A percentile compares a stretch with the other conserved stretches of the same genome.
Evolutionary conservation across 2,888 invertebrate genomes (phyloP).

Genomic region (Protodeltote pygarga): DNA sequence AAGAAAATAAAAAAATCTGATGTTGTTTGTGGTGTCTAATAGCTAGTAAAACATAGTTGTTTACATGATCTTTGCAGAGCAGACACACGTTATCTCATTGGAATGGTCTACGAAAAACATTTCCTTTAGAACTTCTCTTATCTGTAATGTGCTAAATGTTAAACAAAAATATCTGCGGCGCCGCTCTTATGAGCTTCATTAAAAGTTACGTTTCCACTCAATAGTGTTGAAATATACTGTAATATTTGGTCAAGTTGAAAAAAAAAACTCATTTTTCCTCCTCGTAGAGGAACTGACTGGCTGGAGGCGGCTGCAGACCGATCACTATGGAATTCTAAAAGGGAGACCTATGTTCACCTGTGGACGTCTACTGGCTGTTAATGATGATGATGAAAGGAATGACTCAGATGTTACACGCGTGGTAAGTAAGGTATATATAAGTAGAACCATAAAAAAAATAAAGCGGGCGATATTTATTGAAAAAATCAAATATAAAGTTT

Average conservation of each 20-base stretch:
- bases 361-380: too few relatives aligned
- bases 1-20: slow-evolving; percentile 6
- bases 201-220: slow-evolving; percentile 1
- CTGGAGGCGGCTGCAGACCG: too few relatives aligned
- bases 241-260: too few relatives aligned
- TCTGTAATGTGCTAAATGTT: slow-evolving; percentile 20
- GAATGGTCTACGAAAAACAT: slow-evolving; percentile 29
- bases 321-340: too few relatives aligned
- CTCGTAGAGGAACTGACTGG: too few relatives aligned
- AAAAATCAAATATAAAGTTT: neutral
- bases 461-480: too few relatives aligned
- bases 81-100: slow-evolving; percentile 11
- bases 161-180: slow-evolving; percentile 37
- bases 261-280: too few relatives aligned
- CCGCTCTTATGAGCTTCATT: slow-evolving; percentile 15
- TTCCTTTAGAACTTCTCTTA: slow-evolving; percentile 33
- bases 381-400: too few relatives aligned
- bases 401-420: neutral
- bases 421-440: neutral
- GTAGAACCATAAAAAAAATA: too few relatives aligned
- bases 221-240: slow-evolving; percentile 19
- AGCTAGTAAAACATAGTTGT: slow-evolving; percentile 13
- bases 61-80: slow-evolving; percentile 14
- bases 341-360: too few relatives aligned
- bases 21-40: slow-evolving; percentile 13